Conservation (phyloP, 2,797 vertebrate species). For the Potorous gilbertii region DNA sequence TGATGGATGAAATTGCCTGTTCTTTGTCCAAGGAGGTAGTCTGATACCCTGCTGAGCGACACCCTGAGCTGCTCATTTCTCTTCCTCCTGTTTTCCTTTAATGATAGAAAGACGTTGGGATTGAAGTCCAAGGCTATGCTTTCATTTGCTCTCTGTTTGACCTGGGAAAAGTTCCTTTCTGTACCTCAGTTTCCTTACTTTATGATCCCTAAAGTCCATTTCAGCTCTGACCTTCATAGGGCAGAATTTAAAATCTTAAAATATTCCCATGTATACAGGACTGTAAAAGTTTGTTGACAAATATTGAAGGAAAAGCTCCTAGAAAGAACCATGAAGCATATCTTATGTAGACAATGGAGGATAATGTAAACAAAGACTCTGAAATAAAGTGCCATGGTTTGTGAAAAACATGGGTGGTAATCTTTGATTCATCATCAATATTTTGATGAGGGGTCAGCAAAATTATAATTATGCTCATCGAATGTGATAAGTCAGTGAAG, state of each 20-base stretch:
- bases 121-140: not conserved
- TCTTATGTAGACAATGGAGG: slow-evolving; percentile 97
- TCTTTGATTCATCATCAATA: not conserved
- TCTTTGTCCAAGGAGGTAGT: not conserved
- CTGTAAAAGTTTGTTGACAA: slow-evolving; percentile 94
- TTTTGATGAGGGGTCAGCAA: not conserved
- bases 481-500: too few relatives aligned
- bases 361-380: slow-evolving; percentile 99
- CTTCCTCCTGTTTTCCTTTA: not conserved
- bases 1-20: not conserved
- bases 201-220: not conserved
- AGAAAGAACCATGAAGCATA: slow-evolving; percentile 97
- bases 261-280: slow-evolving; percentile 91
- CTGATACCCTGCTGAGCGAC: not conserved
- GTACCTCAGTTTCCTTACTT: not conserved
- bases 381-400: slow-evolving; percentile 99
- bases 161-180: not conserved
- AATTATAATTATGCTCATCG: not conserved
- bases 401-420: slow-evolving; percentile 86
- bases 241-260: slow-evolving; percentile 19
- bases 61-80: not conserved
- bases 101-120: not conserved
- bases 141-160: not conserved
- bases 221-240: not conserved
- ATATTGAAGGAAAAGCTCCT: slow-evolving; percentile 92